phyloP scores from a whole-genome alignment of 2,797 vertebrate genomes.

The Acridotheres tristis region DNA sequence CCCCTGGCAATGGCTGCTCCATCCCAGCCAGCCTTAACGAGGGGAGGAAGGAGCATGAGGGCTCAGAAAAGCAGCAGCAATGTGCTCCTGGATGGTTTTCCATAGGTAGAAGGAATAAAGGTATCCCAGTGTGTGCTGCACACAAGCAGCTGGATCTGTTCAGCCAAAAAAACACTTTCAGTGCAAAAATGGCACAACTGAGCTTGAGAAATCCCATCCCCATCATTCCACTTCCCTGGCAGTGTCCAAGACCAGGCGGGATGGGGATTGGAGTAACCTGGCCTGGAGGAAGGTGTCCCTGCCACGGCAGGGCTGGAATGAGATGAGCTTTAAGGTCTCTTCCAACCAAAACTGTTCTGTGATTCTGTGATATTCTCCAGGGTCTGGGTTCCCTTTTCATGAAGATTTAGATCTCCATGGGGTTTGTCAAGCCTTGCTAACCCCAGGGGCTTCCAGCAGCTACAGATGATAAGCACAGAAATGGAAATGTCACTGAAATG shows the following conservation, averaged over 20 bases:
- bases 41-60: neutral
- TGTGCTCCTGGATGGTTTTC: neutral
- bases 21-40: neutral
- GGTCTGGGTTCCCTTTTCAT: neutral
- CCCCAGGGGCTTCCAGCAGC: neutral
- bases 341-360: neutral
- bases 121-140: no score
- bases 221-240: neutral
- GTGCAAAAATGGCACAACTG: neutral
- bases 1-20: neutral
- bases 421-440: neutral
- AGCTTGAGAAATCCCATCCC: neutral
- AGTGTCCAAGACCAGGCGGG: neutral
- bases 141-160: neutral
- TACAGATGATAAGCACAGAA: neutral
- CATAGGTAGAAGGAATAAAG: rapidly evolving
- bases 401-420: neutral
- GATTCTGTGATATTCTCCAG: neutral
- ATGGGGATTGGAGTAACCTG: rapidly evolving
- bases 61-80: neutral
- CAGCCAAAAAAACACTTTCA: neutral
- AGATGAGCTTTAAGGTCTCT: neutral
- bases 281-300: neutral
- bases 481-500: neutral
- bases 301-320: neutral